Evolutionary conservation across 2,888 invertebrate species (phyloP).

Genomic region (Drosophila nigricruria): DNA sequence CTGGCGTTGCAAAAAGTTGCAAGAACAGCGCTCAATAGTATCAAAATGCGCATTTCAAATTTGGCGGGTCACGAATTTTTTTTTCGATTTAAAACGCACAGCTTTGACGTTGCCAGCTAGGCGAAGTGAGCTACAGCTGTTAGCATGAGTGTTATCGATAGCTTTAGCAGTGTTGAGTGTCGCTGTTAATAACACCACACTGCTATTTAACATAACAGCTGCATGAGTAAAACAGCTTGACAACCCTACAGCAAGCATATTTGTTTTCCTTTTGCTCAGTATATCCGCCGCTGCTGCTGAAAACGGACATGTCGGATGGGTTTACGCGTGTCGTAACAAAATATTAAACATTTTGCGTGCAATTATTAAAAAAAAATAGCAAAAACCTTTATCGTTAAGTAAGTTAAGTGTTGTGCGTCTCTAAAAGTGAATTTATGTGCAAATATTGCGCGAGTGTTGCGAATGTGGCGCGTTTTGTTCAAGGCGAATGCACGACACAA

Average conservation of each 20-base stretch:
- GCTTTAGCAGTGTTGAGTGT: neutral
- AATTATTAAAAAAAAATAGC: constrained; percentile 23
- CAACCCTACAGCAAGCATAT: constrained; percentile 30
- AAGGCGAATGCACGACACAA: constrained; percentile 58
- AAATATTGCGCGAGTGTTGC: constrained; percentile 7
- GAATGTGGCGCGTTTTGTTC: constrained; percentile 25
- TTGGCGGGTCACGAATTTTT: neutral
- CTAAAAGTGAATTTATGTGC: constrained; percentile 2
- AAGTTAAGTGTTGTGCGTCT: constrained; percentile 4
- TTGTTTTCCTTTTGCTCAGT: constrained; percentile 58
- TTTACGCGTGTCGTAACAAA: constrained; percentile 4
- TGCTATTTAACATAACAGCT: constrained; percentile 44
- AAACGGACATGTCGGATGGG: constrained; percentile 21
- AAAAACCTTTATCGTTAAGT: constrained; percentile 24
- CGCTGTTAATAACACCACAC: neutral
- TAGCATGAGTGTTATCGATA: constrained; percentile 16
- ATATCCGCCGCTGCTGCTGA: constrained; percentile 60
- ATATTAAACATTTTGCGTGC: constrained; percentile 31
- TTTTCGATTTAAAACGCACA: constrained; percentile 36
- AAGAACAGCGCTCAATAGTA: constrained; percentile 14
- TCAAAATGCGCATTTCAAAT: constrained; percentile 33
- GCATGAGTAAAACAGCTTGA: constrained; percentile 25
- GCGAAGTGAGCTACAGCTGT: neutral
- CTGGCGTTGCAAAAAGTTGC: constrained; percentile 26
- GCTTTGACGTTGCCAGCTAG: constrained; percentile 21